Percentiles rank a stretch among this genome's conserved stretches.
These are phyloP conservation scores for Scaptomyza montana DNA, from an alignment of 1,140 invertebrate species.

Conservation along the genomic window DNA sequence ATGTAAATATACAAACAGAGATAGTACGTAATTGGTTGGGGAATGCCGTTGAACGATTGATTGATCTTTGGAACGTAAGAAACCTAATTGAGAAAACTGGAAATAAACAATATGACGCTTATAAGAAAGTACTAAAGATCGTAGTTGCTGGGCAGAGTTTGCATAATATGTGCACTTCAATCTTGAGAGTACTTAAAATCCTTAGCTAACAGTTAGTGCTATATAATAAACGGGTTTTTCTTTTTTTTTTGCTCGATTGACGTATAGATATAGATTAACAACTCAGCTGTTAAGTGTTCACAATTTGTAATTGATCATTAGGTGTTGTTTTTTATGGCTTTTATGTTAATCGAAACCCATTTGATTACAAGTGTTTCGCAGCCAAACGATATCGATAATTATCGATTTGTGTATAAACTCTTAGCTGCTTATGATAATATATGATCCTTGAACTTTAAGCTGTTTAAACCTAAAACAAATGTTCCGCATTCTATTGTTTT, in stretches of 20 bases:
- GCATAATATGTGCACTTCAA: constrained; percentile 12
- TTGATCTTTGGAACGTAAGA: constrained; percentile 33
- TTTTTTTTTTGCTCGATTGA: neutral
- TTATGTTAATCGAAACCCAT: neutral
- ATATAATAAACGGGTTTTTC: neutral
- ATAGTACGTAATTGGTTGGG: constrained; percentile 49
- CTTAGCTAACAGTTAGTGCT: neutral
- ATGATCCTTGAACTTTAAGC: no score
- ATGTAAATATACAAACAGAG: constrained; percentile 12
- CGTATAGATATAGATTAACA: neutral
- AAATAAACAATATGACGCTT: constrained; percentile 17
- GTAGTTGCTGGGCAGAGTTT: constrained; percentile 7
- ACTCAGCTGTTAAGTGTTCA: neutral
- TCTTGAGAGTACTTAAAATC: neutral
- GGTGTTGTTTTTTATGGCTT: neutral
- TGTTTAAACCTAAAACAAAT: no score
- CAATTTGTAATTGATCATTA: constrained; percentile 17
- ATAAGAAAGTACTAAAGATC: neutral
- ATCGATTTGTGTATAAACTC: neutral
- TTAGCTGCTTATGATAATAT: no score
- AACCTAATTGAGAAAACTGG: constrained; percentile 31
- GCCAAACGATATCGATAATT: neutral
- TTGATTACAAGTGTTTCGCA: no score
- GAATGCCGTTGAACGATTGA: constrained; percentile 40
- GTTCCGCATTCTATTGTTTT: constrained; percentile 2